phyloP scores from a whole-genome alignment of 2,888 invertebrate genomes.

The Cantharis rustica region DNA sequence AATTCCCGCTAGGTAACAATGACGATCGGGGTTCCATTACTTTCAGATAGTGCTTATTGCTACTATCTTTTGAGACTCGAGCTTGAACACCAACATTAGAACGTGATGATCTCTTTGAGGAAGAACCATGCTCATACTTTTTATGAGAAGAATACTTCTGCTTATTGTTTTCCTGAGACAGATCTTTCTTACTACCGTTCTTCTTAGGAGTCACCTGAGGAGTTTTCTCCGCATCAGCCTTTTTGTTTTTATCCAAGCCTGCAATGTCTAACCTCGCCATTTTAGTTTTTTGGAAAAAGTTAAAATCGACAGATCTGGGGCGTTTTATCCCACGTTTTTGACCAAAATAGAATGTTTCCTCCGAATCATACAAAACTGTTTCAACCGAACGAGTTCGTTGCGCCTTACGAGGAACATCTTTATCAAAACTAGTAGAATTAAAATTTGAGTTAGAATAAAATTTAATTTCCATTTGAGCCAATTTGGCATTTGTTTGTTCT shows the following conservation, averaged over 20 bases:
- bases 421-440: conserved; percentile 33
- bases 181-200: conserved; percentile 18
- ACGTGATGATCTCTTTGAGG: conserved; percentile 7
- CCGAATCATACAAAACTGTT: conserved; percentile 29
- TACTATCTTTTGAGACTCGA: conserved; percentile 17
- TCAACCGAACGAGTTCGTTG: conserved; percentile 48
- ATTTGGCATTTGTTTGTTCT: conserved; percentile 45
- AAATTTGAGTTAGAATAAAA: conserved; percentile 43
- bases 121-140: conserved; percentile 7
- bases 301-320: conserved; percentile 46
- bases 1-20: conserved; percentile 46
- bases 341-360: conserved; percentile 30
- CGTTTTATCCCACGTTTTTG: conserved; percentile 43
- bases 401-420: conserved; percentile 39
- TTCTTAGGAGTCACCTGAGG: not conserved
- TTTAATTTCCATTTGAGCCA: conserved; percentile 38
- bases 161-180: conserved; percentile 23
- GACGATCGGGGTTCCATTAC: conserved; percentile 37
- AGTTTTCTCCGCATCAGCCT: not conserved
- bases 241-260: not conserved
- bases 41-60: conserved; percentile 24
- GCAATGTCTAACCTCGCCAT: conserved; percentile 21
- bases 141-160: conserved; percentile 12
- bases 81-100: conserved; percentile 35
- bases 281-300: conserved; percentile 36